Percentiles rank a stretch among this genome's conserved stretches.
Evolutionary conservation across 2,113 vertebrate species (phyloP).

Genomic region (Turdus rufiventris): DNA sequence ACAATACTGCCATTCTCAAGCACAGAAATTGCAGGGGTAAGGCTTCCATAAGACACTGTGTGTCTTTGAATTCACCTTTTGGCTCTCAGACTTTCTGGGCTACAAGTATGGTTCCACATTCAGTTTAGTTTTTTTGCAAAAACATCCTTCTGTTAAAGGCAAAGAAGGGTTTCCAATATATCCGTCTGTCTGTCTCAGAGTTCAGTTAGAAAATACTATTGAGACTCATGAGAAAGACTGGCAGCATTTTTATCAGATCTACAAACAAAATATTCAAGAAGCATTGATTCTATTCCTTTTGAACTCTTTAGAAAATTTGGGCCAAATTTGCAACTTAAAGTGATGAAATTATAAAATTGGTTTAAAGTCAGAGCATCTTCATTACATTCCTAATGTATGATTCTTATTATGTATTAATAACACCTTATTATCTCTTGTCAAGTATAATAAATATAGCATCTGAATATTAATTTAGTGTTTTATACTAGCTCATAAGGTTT

Average conservation of each 20-base stretch:
- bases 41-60: not conserved
- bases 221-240: not conserved
- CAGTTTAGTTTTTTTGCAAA: not conserved
- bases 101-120: not conserved
- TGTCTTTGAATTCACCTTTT: not conserved
- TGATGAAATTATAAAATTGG: not conserved
- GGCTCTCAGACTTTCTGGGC: not conserved
- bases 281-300: not conserved
- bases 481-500: not conserved
- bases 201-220: not conserved
- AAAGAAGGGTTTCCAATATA: not conserved
- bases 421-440: conserved; percentile 28
- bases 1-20: not conserved
- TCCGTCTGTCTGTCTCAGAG: not conserved
- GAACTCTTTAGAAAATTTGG: not conserved
- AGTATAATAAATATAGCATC: not conserved
- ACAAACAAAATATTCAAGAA: not conserved
- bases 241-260: not conserved
- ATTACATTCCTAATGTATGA: not conserved
- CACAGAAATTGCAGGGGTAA: not conserved
- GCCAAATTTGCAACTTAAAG: not conserved
- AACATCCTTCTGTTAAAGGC: not conserved
- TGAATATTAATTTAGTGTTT: not conserved
- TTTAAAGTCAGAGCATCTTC: conserved; percentile 25
- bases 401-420: conserved; percentile 35